These are phyloP conservation scores for Pseudorhombus dupliciocellatus DNA, from an alignment of 2,113 vertebrate species.

Conservation along the genomic window DNA sequence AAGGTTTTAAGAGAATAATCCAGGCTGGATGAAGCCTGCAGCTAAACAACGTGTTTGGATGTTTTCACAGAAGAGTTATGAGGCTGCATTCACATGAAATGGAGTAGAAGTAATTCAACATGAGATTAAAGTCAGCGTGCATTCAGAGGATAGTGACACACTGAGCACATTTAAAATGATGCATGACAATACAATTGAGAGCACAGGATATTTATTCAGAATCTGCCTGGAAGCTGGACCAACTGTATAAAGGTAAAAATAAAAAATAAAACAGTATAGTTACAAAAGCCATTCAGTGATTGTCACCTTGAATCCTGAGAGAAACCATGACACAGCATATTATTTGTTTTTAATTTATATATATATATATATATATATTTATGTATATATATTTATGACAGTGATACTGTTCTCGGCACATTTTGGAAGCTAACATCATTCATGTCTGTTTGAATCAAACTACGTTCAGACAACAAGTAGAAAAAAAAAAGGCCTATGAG, in stretches of 20 bases:
- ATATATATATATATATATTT: conserved; percentile 25
- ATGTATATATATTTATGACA: conserved; percentile 42
- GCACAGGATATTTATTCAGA: conserved; percentile 60
- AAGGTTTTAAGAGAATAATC: not conserved
- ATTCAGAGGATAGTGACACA: conserved; percentile 33
- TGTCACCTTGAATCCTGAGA: conserved; percentile 71
- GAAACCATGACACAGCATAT: conserved; percentile 47
- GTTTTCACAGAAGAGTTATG: not conserved
- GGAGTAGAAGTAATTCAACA: conserved; percentile 39
- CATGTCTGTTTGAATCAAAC: conserved; percentile 54
- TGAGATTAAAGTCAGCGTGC: conserved; percentile 26
- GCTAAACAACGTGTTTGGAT: no score
- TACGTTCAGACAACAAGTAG: conserved; percentile 57
- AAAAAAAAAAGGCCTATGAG: conserved; percentile 61
- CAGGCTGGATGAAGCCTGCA: not conserved
- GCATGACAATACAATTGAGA: conserved; percentile 36
- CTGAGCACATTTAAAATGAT: conserved; percentile 34
- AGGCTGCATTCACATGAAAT: conserved; percentile 35
- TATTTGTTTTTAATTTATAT: conserved; percentile 13
- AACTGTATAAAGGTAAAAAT: conserved; percentile 38
- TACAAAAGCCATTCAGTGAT: conserved; percentile 57
- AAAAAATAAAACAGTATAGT: conserved; percentile 43
- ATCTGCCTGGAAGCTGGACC: conserved; percentile 46
- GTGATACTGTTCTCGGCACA: conserved; percentile 47
- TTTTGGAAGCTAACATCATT: conserved; percentile 37